Evolutionary conservation across 23 tunicate genomes (phyloP).

Genomic region (Ciona savignyi): DNA sequence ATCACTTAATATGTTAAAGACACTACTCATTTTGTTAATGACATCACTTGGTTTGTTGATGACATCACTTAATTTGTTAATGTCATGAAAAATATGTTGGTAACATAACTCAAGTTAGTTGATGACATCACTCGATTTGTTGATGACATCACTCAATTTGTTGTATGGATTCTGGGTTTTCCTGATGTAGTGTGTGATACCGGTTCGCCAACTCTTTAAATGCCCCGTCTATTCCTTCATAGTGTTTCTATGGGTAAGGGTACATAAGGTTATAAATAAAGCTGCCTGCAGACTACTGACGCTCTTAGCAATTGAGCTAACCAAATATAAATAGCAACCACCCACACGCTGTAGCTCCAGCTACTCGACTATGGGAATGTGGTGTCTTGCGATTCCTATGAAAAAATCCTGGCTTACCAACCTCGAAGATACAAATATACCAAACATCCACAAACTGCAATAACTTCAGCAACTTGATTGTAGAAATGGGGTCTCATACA

Average conservation of each 20-base stretch:
- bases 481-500: too few relatives aligned
- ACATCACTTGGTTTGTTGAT: too few relatives aligned
- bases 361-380: too few relatives aligned
- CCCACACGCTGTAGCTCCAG: background rate
- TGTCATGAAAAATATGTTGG: too few relatives aligned
- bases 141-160: conserved; percentile 45
- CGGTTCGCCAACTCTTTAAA: conserved; percentile 46
- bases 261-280: background rate
- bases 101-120: too few relatives aligned
- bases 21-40: too few relatives aligned
- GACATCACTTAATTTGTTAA: too few relatives aligned
- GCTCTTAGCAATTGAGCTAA: background rate
- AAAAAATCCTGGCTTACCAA: background rate
- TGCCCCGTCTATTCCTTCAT: conserved; percentile 59
- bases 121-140: too few relatives aligned
- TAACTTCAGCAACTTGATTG: too few relatives aligned
- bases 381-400: background rate
- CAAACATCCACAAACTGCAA: too few relatives aligned
- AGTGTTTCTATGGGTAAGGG: conserved; percentile 35
- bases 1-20: too few relatives aligned
- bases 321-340: background rate
- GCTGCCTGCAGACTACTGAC: background rate
- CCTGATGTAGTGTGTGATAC: conserved; percentile 20
- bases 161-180: conserved; percentile 47
- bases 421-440: too few relatives aligned